phyloP scores from a whole-genome alignment of 2,113 vertebrate genomes.

The Hydropotes inermis region DNA sequence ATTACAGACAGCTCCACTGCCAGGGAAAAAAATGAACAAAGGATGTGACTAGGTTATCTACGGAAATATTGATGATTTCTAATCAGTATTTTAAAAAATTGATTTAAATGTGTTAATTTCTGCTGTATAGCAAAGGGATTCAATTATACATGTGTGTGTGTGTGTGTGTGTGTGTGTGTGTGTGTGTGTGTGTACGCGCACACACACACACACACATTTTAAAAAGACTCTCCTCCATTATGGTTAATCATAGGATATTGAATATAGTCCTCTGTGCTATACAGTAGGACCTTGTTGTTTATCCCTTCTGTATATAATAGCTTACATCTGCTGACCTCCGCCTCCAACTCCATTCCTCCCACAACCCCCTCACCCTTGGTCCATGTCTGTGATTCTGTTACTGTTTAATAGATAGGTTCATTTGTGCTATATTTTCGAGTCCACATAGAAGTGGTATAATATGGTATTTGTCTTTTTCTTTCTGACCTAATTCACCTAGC shows the following conservation, averaged over 20 bases:
- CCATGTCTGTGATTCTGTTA: neutral
- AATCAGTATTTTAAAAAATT: neutral
- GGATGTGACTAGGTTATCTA: neutral
- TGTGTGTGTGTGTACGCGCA: no score
- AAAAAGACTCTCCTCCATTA: neutral
- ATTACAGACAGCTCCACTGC: neutral
- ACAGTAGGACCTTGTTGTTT: neutral
- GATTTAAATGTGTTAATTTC: neutral
- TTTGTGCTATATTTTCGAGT: neutral
- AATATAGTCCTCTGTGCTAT: neutral
- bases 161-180: fast-evolving
- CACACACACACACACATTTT: fast-evolving
- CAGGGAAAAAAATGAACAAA: neutral
- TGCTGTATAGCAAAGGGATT: neutral
- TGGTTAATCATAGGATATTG: neutral
- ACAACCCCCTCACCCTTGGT: neutral
- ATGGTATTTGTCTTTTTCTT: neutral
- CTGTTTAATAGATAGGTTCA: neutral
- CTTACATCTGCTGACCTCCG: neutral
- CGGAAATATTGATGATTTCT: neutral
- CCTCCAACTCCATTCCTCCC: neutral
- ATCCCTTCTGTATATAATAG: neutral
- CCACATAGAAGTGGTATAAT: neutral
- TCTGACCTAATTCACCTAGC: neutral
- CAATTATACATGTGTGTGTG: neutral